Evolutionary conservation across 2,888 invertebrate genomes (phyloP), one percentile per base, ranked within the genome.

Genomic region (Agonum fuliginosum): DNA sequence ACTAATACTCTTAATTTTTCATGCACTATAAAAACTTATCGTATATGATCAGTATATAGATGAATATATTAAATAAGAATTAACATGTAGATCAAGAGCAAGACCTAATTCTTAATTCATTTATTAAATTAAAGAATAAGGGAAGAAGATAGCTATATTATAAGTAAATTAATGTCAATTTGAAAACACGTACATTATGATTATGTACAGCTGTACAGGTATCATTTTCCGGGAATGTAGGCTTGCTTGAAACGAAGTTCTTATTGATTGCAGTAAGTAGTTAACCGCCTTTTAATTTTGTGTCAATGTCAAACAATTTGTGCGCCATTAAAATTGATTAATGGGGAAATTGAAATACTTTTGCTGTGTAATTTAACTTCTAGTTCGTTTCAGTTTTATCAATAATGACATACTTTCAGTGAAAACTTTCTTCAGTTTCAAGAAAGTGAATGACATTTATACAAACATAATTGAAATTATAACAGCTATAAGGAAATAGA

Each of bases 241-340:
- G 24, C n/a, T n/a, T 12, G 22, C 22, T 24, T 3, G 54, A 54
- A 54, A 54, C 22, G 12, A 37, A 37, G 37, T n/a, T n/a, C 24
- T n/a, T 54, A 54, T 54, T 12, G 54, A 54, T 54, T 54, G 51
- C 24, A 12, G 22, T 37, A n/a, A 37, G 37, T 54, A 54, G 54
- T 54, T 54, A 37, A 12, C 10, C 41, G 19, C 69, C 69, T 22
- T 72, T 34, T 72, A 51, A 51, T 72, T 72, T 72, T 51, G 71
- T 72, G 71, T 72, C 71, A 72, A 72, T 72, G 71, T 51, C 71
- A 51, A 30, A 51, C 51, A 37, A 48, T 71, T 46, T 54, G 51
- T 20, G 34, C 20, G 51, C 30, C 10, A 71, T 27, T 51, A 51
- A 20, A 37, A 48, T 71, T 72, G 71, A 72, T 72, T 48, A 72